Evolutionary conservation across 2,888 invertebrate species (phyloP), one percentile per base, ranked within the genome.

Genomic region (Orchestes rusci): DNA sequence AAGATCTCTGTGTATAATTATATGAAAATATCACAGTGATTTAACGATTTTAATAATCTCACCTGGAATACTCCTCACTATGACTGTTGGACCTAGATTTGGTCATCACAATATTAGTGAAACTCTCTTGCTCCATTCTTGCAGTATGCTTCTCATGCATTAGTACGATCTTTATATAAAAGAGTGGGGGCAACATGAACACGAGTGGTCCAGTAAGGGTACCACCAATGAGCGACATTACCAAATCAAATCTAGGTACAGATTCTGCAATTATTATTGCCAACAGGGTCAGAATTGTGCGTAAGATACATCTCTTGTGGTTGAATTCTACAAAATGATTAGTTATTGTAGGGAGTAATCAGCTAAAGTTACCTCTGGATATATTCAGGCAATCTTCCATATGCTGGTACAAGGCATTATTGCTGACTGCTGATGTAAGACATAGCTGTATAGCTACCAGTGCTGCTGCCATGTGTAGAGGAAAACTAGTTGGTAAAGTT

Each of bases 191-290:
- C 45, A 88, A 75, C 46, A 93, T 76, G 54, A 91, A 92, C 57
- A 90, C 83, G 8, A 91, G 68, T 0, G 91, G 85, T 0, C 89
- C 87, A 0, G 84, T 84, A 3, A 92, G 72, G 0, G 87, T 83
- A 3, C 89, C 90, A 1, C 93, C 92, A 7, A 92, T 79, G 1
- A 92, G 70, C 2, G 88, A 82, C 81, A 92, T 84, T 8, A 92
- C 83, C 15, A 89, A 71, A 58, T 91, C 90, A 61, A 93, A 91
- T 52, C 83, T 74, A 1, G 93, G 91, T 1, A 92, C 80, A 0
- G 84, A 76, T 66, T 89, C 88, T 0, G 85, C 89, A 2, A 91
- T 70, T 19, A 87, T 74, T 4, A 92, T 77, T 0, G 84, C 83
- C 2, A 83, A 53, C 1, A 78, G 72, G 8, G 88, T 75, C 10